Base-by-base conservation (phyloP, 1,140 invertebrate species). In the Neodiprion virginianus region DNA sequence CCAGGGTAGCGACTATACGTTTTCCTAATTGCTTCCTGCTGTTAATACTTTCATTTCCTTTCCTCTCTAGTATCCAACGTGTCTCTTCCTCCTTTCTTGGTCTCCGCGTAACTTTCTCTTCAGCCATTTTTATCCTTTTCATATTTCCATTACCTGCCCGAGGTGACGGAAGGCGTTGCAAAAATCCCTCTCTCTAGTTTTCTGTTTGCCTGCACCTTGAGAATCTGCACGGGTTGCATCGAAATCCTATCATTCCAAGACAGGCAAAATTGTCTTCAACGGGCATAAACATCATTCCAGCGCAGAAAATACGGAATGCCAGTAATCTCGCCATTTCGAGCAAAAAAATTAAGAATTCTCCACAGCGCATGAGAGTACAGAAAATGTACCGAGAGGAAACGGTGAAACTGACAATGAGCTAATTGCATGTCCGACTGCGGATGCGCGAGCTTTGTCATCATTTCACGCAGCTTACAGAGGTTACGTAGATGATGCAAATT, bases 41-140 rank as follows among this genome's bases (percentile, higher is more conserved):
- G 74, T 74, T 78, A 80, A 80, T 79, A 80, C 78, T 79, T 80
- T 75, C 79, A 78, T 80, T 79, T 80, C 77, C 78, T 74, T 72
- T 73, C 67, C 75, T 70, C 67, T 72, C 69, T 47, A 72, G 73
- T 71, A 14, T 12, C 69, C 74, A 78, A 79, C 74, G 75, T 78
- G 71, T 77, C 21, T 77, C 28, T 61, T 17, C 53, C 28, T 40
- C 28, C 5, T 61, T 61, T 61, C 53, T 61, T 61, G 8, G n/a
- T 61, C 4, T 8, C 53, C 53, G 8, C n/a, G 11, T 1, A 40
- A 40, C 75, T 48, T 79, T 40, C 70, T 66, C 65, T 67, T 66
- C 49, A 9, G 21, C 53, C 53, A 12, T 17, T 7, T 61, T 61
- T 17, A 61, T 61, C 53, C 53, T 8, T 61, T 61, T 61, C n/a